Conservation (phyloP, 2,797 vertebrate genomes). For the Sus cebifrons region DNA sequence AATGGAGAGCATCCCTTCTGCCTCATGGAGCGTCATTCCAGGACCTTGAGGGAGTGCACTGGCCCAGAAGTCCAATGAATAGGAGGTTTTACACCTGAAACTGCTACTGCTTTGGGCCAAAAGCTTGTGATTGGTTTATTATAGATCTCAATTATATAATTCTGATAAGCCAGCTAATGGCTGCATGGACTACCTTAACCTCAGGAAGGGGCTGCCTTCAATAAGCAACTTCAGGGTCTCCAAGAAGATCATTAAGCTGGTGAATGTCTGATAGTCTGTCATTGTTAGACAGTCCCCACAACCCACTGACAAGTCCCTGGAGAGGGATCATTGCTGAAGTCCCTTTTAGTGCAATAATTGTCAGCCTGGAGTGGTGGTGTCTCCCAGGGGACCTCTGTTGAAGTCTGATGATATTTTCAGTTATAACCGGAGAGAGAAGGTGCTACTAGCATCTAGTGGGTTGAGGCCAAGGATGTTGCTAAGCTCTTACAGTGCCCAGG, state of each 20-base stretch:
- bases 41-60: constrained; percentile 15
- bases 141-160: neutral
- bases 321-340: neutral
- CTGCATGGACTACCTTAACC: neutral
- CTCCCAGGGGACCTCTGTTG: neutral
- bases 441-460: neutral
- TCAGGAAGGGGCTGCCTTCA: neutral
- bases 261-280: neutral
- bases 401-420: neutral
- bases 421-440: neutral
- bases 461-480: neutral
- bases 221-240: neutral
- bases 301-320: neutral
- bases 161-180: constrained; percentile 13
- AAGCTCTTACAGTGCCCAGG: neutral
- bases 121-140: constrained; percentile 60
- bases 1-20: constrained; percentile 76
- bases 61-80: constrained; percentile 63
- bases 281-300: neutral
- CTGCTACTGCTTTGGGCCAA: constrained; percentile 73
- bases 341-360: neutral
- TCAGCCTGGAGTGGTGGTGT: neutral
- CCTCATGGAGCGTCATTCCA: constrained; percentile 43
- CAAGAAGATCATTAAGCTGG: neutral
- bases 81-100: constrained; percentile 69